Evolutionary conservation across 2,888 invertebrate species (phyloP).

Genomic region (Drosophila merina): DNA sequence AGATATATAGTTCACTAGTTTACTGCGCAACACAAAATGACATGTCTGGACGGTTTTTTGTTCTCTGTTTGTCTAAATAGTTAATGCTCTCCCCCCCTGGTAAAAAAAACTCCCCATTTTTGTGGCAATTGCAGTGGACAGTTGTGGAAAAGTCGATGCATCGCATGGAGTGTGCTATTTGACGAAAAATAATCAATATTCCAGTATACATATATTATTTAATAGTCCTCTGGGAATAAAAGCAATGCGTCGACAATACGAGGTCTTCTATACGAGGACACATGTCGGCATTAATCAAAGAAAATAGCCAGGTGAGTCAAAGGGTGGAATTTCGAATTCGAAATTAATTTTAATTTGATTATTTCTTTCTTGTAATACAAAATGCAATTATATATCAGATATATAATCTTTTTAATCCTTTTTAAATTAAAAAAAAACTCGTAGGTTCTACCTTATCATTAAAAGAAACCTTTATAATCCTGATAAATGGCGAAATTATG

Average conservation of each 20-base stretch:
- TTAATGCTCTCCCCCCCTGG: conserved; percentile 28
- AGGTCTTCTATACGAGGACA: conserved; percentile 20
- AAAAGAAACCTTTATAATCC: neutral
- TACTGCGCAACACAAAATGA: conserved; percentile 64
- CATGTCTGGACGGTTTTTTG: conserved; percentile 36
- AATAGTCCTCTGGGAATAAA: conserved; percentile 54
- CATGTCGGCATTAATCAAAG: conserved; percentile 40
- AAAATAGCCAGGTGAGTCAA: conserved; percentile 43
- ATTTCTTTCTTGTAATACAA: too few relatives aligned
- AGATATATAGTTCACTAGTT: conserved; percentile 60
- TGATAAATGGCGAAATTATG: conserved; percentile 1
- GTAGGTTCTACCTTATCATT: neutral
- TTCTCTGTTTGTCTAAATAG: conserved; percentile 52
- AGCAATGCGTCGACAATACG: conserved; percentile 33
- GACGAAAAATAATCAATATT: conserved; percentile 59
- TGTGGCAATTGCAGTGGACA: conserved; percentile 56
- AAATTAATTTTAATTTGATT: too few relatives aligned
- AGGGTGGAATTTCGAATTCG: neutral
- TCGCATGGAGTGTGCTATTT: conserved; percentile 34
- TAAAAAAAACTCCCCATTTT: neutral
- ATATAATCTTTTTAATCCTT: neutral
- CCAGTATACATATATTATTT: conserved; percentile 53
- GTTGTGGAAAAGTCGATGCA: conserved; percentile 39
- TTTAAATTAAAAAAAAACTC: neutral
- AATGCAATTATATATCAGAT: neutral